Evolutionary conservation across 2,797 vertebrate species (phyloP).

Genomic region (Sandelia bainsii): DNA sequence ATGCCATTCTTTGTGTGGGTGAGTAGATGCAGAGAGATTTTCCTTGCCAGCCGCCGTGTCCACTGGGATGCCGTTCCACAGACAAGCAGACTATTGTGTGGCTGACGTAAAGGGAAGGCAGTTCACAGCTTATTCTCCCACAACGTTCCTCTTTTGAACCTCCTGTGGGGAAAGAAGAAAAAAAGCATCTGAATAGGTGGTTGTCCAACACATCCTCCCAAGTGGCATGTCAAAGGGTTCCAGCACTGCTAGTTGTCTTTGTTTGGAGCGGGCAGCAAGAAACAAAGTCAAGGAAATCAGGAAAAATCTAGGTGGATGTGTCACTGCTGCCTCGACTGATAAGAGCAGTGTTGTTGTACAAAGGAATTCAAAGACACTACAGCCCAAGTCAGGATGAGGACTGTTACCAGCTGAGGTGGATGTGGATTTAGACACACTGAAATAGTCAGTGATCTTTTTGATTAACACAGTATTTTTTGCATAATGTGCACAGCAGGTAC

Average conservation of each 20-base stretch:
- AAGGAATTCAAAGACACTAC: constrained; percentile 26
- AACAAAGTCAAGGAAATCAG: constrained; percentile 48
- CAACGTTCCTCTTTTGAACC: constrained; percentile 69
- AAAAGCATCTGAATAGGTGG: constrained; percentile 68
- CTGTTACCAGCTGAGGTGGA: constrained; percentile 38
- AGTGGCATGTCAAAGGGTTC: constrained; percentile 65
- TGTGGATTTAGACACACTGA: constrained; percentile 47
- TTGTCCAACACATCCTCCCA: constrained; percentile 76
- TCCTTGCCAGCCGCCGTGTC: constrained; percentile 66
- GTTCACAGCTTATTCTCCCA: constrained; percentile 65
- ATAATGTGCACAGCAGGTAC: constrained; percentile 41
- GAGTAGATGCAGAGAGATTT: constrained; percentile 72
- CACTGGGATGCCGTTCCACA: constrained; percentile 60
- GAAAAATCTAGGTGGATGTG: constrained; percentile 51
- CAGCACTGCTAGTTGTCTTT: constrained; percentile 57
- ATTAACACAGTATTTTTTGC: constrained; percentile 45
- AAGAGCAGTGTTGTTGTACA: constrained; percentile 33
- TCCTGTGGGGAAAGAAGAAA: constrained; percentile 72
- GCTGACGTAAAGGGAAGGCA: constrained; percentile 77
- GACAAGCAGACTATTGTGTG: constrained; percentile 75
- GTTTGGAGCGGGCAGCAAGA: constrained; percentile 42
- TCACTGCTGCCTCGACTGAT: constrained; percentile 55
- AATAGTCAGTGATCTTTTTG: constrained; percentile 49
- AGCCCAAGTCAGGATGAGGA: constrained; percentile 10
- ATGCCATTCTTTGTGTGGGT: constrained; percentile 62